Evolutionary conservation across 2,113 vertebrate genomes (phyloP), one percentile per base, ranked within the genome.

Genomic region (Heterotis niloticus): DNA sequence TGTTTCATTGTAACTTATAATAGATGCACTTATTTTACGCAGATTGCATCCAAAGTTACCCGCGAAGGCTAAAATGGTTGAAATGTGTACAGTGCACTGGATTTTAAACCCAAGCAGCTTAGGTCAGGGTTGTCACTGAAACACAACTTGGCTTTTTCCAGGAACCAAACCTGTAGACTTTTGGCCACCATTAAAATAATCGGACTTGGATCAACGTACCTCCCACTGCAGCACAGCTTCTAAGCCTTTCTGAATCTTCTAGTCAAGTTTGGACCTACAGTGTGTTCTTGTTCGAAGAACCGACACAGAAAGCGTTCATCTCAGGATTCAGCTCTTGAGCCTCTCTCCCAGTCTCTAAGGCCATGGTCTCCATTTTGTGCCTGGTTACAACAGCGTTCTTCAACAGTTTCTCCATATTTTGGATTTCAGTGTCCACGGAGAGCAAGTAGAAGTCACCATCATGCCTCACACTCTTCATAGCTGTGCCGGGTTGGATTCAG

Each of bases 391-490:
- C 74, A 81, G 77, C 76, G 52, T 64, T 72, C 62, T 24, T 77
- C 26, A 26, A 26, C 17, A 12, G 65, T 69, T 82, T 70, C 74
- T 66, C n/a, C 79, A 69, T 80, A 69, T 23, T 57, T 54, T 23
- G 57, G 23, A 81, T 68, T 76, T 80, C 81, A 79, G 26, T 1
- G 62, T 80, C 78, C 79, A 82, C 78, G 83, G 66, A 69, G 84
- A 85, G 83, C 81, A 81, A 79, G 70, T 82, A 73, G 79, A 74
- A 68, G 57, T 77, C 82, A 82, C 85, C 87, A 87, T 88, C 85
- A 80, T 82, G 81, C 80, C 84, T 85, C 78, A 83, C 81, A 83
- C 84, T 85, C 85, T 85, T 85, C 64, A 88, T 87, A 88, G 78
- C 78, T 88, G 86, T 86, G 60, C 85, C 79, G 83, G 81, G 83